Conservation (phyloP, 2,113 vertebrate genomes). For the Sphaerodactylus townsendi region DNA sequence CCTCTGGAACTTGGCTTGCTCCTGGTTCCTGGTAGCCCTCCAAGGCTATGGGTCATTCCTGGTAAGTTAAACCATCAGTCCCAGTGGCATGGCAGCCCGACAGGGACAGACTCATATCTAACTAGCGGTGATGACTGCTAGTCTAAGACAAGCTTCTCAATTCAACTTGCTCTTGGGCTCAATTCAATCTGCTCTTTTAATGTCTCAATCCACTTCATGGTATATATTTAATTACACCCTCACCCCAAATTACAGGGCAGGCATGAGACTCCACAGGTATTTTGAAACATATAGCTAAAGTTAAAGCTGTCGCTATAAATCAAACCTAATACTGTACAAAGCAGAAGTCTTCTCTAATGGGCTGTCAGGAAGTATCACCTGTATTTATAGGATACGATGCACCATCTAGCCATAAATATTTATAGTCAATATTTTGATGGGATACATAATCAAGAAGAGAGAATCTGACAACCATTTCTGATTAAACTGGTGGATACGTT, state of each 20-base stretch:
- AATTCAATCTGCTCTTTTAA: too few species aligned
- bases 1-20: too few species aligned
- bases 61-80: too few species aligned
- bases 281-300: not conserved
- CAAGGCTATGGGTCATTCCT: too few species aligned
- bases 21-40: too few species aligned
- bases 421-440: constrained; percentile 1
- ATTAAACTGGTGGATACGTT: not conserved
- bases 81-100: too few species aligned
- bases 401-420: not conserved
- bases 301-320: not conserved
- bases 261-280: not conserved
- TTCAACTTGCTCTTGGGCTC: too few species aligned
- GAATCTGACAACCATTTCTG: not conserved
- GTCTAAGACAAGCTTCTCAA: too few species aligned
- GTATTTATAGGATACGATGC: not conserved
- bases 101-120: too few species aligned
- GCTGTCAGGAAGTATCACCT: not conserved
- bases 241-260: not conserved
- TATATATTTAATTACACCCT: too few species aligned
- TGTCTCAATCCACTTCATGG: too few species aligned
- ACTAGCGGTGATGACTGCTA: too few species aligned
- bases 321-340: not conserved
- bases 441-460: not conserved
- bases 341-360: not conserved